Conservation (phyloP, 2,113 vertebrate species). For the Raphicerus campestris region DNA sequence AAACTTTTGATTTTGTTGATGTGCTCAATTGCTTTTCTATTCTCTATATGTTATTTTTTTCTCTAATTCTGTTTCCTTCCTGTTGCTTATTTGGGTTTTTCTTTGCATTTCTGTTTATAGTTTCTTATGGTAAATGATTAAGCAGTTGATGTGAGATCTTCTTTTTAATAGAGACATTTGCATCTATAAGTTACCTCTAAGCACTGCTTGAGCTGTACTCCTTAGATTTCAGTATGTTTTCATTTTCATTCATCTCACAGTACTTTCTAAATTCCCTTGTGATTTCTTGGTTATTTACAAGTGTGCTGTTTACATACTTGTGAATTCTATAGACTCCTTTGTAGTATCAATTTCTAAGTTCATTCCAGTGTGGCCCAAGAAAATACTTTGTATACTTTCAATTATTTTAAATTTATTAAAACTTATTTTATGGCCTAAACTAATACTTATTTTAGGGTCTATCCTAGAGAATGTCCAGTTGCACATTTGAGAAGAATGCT, state of each 20-base stretch:
- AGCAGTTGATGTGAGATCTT: neutral
- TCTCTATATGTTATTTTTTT: neutral
- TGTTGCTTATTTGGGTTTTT: neutral
- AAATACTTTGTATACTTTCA: neutral
- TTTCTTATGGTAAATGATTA: neutral
- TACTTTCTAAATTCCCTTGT: neutral
- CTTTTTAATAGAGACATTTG: neutral
- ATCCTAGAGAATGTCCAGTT: neutral
- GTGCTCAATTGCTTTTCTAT: neutral
- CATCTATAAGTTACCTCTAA: neutral
- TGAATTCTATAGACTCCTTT: neutral
- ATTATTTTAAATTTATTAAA: neutral
- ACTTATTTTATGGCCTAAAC: neutral
- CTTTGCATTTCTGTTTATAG: neutral
- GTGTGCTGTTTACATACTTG: neutral
- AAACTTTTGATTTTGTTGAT: neutral
- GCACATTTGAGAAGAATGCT: neutral
- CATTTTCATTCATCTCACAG: neutral
- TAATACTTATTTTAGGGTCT: neutral
- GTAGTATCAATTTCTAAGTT: neutral
- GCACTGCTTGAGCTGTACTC: neutral
- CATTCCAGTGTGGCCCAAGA: neutral
- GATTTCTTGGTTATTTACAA: neutral
- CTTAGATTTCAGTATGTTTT: neutral
- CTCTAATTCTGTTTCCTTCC: neutral